These are phyloP conservation scores for Zonitis immaculata DNA, from an alignment of 2,888 invertebrate genomes.

Conservation along the genomic window DNA sequence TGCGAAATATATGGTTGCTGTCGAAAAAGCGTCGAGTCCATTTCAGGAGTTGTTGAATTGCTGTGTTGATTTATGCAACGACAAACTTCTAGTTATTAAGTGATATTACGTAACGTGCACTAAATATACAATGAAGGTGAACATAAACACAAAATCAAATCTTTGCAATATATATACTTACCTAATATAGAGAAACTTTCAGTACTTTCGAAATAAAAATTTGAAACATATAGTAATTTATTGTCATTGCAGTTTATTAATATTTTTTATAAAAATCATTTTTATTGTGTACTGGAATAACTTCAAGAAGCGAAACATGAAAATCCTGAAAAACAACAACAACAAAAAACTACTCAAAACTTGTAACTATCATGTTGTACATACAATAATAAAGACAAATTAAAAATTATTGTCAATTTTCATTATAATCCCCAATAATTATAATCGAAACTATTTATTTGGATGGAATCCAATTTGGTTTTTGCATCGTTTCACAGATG, in stretches of 20 bases:
- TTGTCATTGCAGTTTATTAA: constrained; percentile 19
- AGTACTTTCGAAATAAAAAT: no score
- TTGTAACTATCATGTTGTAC: constrained; percentile 36
- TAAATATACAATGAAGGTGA: constrained; percentile 1
- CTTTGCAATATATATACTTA: constrained; percentile 20
- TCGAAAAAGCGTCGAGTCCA: neutral
- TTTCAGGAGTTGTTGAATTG: neutral
- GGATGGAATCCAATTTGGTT: no score
- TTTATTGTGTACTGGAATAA: constrained; percentile 17
- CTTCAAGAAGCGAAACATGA: no score
- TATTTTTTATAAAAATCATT: constrained; percentile 27
- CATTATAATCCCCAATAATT: neutral
- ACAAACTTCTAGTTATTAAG: constrained; percentile 16
- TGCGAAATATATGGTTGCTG: constrained; percentile 1
- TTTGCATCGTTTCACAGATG: no score
- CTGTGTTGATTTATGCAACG: constrained; percentile 14
- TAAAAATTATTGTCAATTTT: constrained; percentile 24
- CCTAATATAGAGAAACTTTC: no score
- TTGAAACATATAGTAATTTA: neutral
- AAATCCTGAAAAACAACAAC: no score
- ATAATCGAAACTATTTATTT: no score
- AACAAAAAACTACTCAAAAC: no score
- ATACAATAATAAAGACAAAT: constrained; percentile 31
- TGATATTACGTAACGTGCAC: neutral
- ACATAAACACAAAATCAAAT: constrained; percentile 13